Evolutionary conservation across 2,888 invertebrate species (phyloP).

Genomic region (Argyresthia goedartella): DNA sequence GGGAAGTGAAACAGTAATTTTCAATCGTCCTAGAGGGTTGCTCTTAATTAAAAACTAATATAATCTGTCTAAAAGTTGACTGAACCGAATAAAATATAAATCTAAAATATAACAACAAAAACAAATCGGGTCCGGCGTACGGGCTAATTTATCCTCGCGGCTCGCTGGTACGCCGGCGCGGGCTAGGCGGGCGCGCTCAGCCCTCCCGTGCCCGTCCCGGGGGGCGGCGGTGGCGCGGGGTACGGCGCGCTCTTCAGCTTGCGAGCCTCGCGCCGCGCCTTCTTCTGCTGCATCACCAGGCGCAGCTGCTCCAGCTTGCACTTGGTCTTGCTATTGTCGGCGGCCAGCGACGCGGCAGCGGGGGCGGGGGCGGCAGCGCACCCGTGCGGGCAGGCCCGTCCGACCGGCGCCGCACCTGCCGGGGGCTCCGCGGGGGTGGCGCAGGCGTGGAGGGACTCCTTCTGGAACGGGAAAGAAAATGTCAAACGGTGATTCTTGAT

Average conservation of each 20-base stretch:
- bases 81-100: slow-evolving; percentile 55
- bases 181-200: slow-evolving; percentile 48
- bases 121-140: slow-evolving; percentile 33
- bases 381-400: slow-evolving; percentile 49
- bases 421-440: slow-evolving; percentile 26
- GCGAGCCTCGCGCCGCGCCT: slow-evolving; percentile 84
- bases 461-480: slow-evolving; percentile 31
- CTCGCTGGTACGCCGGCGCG: no score
- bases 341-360: slow-evolving; percentile 63
- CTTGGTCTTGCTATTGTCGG: slow-evolving; percentile 84
- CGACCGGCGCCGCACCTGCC: slow-evolving; percentile 31
- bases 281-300: slow-evolving; percentile 90
- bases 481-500: no score
- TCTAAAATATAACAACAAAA: slow-evolving; percentile 61
- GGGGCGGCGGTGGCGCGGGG: slow-evolving; percentile 78
- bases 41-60: slow-evolving; percentile 4
- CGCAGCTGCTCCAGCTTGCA: slow-evolving; percentile 90
- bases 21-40: background rate
- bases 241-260: slow-evolving; percentile 79
- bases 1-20: background rate
- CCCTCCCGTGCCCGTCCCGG: slow-evolving; percentile 87
- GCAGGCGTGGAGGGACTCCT: slow-evolving; percentile 46
- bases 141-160: no score
- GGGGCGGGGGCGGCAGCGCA: slow-evolving; percentile 31
- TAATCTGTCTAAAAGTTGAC: slow-evolving; percentile 32